Conservation (phyloP, 2,113 vertebrate species). For the Mustela lutreola region DNA sequence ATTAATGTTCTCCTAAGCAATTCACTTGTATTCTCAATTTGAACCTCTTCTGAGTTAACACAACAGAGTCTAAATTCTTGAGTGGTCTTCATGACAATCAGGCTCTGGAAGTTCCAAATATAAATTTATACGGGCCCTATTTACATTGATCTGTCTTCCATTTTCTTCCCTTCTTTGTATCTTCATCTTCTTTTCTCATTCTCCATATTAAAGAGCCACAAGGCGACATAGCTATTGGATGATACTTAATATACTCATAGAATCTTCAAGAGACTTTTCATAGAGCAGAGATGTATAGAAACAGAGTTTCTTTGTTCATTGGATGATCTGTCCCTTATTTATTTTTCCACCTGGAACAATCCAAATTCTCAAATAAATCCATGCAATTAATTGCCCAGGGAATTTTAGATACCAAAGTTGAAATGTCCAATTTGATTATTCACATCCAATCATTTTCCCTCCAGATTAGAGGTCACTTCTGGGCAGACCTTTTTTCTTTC, state of each 20-base stretch:
- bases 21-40: neutral
- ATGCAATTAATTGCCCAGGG: neutral
- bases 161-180: neutral
- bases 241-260: neutral
- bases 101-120: neutral
- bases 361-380: neutral
- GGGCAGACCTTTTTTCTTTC: neutral
- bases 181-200: neutral
- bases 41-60: neutral
- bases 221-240: neutral
- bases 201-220: neutral
- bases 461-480: neutral
- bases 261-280: neutral
- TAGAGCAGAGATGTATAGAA: neutral
- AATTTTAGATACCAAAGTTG: neutral
- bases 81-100: neutral
- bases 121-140: neutral
- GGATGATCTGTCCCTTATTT: neutral
- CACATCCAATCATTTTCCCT: neutral
- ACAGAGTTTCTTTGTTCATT: neutral
- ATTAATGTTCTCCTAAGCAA: neutral
- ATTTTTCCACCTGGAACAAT: neutral
- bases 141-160: neutral
- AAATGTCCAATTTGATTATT: neutral
- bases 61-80: neutral